phyloP scores from a whole-genome alignment of 2,797 vertebrate species.

The Threskiornis aethiopicus region DNA sequence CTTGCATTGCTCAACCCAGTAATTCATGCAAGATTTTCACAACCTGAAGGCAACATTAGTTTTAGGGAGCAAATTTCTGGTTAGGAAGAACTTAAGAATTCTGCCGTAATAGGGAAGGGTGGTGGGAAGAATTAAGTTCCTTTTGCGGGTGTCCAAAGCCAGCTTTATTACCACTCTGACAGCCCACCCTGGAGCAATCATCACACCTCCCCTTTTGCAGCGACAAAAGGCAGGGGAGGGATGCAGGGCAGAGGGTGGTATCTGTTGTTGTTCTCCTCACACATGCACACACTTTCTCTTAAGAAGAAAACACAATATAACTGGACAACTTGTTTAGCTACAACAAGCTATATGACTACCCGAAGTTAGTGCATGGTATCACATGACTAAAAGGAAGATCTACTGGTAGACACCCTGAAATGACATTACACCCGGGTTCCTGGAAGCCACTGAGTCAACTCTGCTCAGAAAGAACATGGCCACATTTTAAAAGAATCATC shows the following conservation, averaged over 20 bases:
- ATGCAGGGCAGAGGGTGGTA: not conserved
- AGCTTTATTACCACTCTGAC: not conserved
- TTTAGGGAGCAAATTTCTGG: not conserved
- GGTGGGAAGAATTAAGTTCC: not conserved
- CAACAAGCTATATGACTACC: not conserved
- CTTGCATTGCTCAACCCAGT: not conserved
- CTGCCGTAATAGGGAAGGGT: not conserved
- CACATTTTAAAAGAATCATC: constrained; percentile 39
- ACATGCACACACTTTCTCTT: not conserved
- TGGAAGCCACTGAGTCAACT: constrained; percentile 49
- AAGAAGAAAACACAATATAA: constrained; percentile 18
- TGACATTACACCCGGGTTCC: not conserved
- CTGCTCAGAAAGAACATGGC: constrained; percentile 42
- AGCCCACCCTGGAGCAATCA: not conserved
- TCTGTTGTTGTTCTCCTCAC: not conserved
- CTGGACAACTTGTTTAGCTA: not conserved
- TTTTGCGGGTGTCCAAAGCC: not conserved
- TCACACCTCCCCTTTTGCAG: not conserved
- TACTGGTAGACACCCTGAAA: not conserved
- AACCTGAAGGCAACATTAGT: not conserved
- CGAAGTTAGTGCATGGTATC: not conserved
- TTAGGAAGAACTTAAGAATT: not conserved
- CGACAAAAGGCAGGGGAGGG: not conserved
- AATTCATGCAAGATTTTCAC: not conserved
- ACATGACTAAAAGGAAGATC: not conserved